Evolutionary conservation across 2,797 vertebrate species (phyloP).

Genomic region (Acropternis orthonyx): DNA sequence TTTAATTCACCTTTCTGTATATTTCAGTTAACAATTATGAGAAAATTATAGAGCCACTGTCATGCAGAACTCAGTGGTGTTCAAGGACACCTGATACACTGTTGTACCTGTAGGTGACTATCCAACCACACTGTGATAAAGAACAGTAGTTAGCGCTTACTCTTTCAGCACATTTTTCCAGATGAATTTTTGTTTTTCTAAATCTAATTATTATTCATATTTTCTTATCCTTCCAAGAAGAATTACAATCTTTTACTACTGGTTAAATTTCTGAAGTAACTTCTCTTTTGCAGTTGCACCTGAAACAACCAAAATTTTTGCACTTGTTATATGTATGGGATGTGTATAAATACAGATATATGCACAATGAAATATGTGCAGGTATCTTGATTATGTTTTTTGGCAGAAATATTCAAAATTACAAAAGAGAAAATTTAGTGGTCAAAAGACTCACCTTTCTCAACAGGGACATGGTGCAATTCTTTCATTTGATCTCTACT

Average conservation of each 20-base stretch:
- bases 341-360: background rate
- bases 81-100: background rate
- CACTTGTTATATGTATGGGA: background rate
- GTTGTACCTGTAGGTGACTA: background rate
- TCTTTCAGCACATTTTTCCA: background rate
- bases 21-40: background rate
- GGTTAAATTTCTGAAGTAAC: background rate
- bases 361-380: background rate
- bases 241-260: background rate
- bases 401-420: constrained; percentile 40
- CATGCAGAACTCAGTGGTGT: background rate
- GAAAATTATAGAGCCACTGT: background rate
- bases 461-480: background rate
- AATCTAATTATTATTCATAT: background rate
- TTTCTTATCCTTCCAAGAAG: background rate
- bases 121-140: accelerated
- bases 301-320: background rate
- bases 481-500: constrained; percentile 48
- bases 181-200: background rate
- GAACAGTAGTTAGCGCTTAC: background rate
- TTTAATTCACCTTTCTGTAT: background rate
- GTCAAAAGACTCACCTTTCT: background rate
- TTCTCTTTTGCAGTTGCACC: background rate
- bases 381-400: background rate
- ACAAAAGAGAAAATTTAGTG: background rate